Base-by-base conservation (phyloP, 2,888 invertebrate genomes). In the Erebia ligea region DNA sequence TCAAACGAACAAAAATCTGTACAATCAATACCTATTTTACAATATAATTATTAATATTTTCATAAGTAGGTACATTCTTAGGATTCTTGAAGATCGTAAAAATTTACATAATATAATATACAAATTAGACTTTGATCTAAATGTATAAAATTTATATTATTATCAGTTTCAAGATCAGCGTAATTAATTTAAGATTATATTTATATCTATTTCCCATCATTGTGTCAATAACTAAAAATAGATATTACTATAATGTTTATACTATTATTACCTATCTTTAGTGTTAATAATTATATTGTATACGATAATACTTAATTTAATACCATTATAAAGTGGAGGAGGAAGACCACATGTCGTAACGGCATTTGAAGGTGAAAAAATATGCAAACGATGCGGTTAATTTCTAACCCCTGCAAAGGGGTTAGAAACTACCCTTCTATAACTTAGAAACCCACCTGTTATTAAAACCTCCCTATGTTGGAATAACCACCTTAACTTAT, bases 311-410 rank as follows among this genome's bases (percentile, higher is more conserved):
- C 67, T 58, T 50, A 62, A 62, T 68, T 57, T 59, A 68, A 67
- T 57, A 71, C 50, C 42, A 68, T 69, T 62, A 68, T 65, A 50
- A 54, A 56, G 65, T 59, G 65, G 21, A 58, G 40, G 42, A 67
- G 56, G n/a, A 19, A 45, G 17, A 40, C 66, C 74, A 68, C 66
- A 70, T 81, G 82, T 83, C 82, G 80, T 70, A 70, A 65, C 80
- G 85, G 86, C 84, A 83, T 84, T 69, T 61, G 86, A 76, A 78
- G 78, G 81, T 81, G 80, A 83, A 86, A 83, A 88, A 87, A 92
- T 90, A 91, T 91, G 87, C 88, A 90, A 91, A 90, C 87, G 86
- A 90, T 79, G 88, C 88, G 88, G 91, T 89, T 88, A 88, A 89
- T 91, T 90, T 87, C 81, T 57, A 72, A 85, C 83, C 88, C 88